Conservation (phyloP, 2,888 invertebrate species). For the Limnephilus lunatus region DNA sequence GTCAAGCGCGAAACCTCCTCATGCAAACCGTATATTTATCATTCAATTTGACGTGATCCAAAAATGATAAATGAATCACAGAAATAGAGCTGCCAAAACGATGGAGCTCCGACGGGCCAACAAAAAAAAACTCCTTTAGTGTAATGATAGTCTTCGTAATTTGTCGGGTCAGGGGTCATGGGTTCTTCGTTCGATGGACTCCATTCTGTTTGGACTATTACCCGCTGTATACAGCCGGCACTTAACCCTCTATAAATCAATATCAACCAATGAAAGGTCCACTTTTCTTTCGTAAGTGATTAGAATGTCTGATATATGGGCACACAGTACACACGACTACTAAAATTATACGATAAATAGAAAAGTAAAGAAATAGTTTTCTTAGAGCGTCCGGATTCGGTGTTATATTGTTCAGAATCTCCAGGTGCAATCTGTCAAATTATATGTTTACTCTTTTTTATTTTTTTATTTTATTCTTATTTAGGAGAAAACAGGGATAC, state of each 20-base stretch:
- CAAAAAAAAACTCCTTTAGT: conserved; percentile 57
- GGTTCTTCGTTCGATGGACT: conserved; percentile 42
- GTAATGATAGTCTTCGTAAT: conserved; percentile 65
- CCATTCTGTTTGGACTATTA: conserved; percentile 39
- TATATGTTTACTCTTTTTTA: too few relatives aligned
- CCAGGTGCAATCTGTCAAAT: background rate
- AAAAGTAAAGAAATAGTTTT: background rate
- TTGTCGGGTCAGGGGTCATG: conserved; percentile 63
- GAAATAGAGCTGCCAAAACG: conserved; percentile 65
- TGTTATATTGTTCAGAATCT: background rate
- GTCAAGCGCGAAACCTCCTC: conserved; percentile 53
- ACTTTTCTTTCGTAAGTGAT: conserved; percentile 33
- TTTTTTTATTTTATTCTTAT: too few relatives aligned
- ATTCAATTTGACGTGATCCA: conserved; percentile 65
- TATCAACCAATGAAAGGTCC: conserved; percentile 32
- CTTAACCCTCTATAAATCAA: conserved; percentile 56
- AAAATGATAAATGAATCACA: conserved; percentile 65
- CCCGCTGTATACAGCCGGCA: conserved; percentile 33
- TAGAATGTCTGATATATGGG: conserved; percentile 41
- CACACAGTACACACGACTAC: conserved; percentile 18
- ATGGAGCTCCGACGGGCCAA: conserved; percentile 47
- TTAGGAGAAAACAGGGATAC: too few relatives aligned
- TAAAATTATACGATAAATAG: conserved; percentile 10
- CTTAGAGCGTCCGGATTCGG: background rate
- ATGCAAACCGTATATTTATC: conserved; percentile 65